A percentile compares a stretch with the other conserved stretches of the same genome.
Evolutionary conservation across 2,113 vertebrate species (phyloP).

Genomic region (Burhinus oedicnemus): DNA sequence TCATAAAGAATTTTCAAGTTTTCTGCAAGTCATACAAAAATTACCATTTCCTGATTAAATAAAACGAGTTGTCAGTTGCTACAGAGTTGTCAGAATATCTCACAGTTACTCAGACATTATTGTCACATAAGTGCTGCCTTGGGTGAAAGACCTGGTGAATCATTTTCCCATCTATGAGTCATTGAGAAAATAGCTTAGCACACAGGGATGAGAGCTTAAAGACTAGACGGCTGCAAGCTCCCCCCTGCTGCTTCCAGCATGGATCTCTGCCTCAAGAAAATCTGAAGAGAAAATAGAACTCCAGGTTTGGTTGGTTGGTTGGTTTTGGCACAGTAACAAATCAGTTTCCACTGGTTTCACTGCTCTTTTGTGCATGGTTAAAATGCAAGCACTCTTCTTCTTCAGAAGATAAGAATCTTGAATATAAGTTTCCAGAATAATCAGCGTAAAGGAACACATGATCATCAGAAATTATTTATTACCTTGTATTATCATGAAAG

Average conservation of each 20-base stretch:
- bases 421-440: not conserved
- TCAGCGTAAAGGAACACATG: not conserved
- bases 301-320: not conserved
- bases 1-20: not conserved
- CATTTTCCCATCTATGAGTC: not conserved
- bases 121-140: not conserved
- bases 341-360: not conserved
- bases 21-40: not conserved
- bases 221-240: accelerated
- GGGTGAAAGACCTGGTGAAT: not conserved
- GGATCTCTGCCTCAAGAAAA: not conserved
- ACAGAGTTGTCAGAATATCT: not conserved
- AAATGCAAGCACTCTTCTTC: not conserved
- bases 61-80: not conserved
- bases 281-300: not conserved
- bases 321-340: not conserved
- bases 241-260: accelerated
- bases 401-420: not conserved
- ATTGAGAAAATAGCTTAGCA: not conserved
- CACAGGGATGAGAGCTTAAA: not conserved
- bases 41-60: not conserved
- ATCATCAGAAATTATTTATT: not conserved
- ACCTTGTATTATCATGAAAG: not conserved
- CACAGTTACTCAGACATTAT: not conserved
- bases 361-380: not conserved